A percentile compares a stretch with the other conserved stretches of the same genome.
Evolutionary conservation across 2,113 vertebrate species (phyloP).

Genomic region (Oryzias celebensis): DNA sequence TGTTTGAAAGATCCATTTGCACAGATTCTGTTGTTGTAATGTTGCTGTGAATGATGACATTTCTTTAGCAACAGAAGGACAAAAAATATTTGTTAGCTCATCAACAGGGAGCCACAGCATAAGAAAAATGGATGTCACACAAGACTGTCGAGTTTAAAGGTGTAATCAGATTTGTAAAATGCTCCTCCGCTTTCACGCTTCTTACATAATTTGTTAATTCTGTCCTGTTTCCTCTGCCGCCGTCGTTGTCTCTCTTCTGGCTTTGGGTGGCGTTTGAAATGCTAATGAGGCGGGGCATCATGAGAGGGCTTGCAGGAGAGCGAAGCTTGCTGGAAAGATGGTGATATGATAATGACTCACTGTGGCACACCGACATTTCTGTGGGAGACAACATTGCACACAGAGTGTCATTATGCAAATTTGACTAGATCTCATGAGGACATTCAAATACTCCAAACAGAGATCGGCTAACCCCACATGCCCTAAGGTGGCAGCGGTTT

Average conservation of each 20-base stretch:
- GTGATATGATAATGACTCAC: slow-evolving; percentile 55
- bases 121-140: slow-evolving; percentile 31
- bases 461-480: not conserved
- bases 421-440: slow-evolving; percentile 10
- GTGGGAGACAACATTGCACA: slow-evolving; percentile 28
- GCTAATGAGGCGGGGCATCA: slow-evolving; percentile 69
- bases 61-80: not conserved
- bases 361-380: slow-evolving; percentile 34
- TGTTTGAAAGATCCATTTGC: too few species aligned
- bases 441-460: slow-evolving; percentile 7
- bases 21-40: not conserved
- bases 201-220: slow-evolving; percentile 69
- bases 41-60: not conserved
- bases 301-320: slow-evolving; percentile 54
- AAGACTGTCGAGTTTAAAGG: slow-evolving; percentile 40
- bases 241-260: slow-evolving; percentile 46
- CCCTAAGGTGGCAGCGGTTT: not conserved
- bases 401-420: slow-evolving; percentile 23
- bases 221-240: slow-evolving; percentile 64
- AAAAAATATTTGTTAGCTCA: slow-evolving; percentile 9
- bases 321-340: slow-evolving; percentile 56
- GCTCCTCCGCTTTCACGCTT: slow-evolving; percentile 39
- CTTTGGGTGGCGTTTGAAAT: slow-evolving; percentile 71
- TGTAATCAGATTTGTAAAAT: slow-evolving; percentile 54
- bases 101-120: slow-evolving; percentile 11